Base-by-base conservation (phyloP, 2,888 invertebrate species). In the Chironomus tentans region DNA sequence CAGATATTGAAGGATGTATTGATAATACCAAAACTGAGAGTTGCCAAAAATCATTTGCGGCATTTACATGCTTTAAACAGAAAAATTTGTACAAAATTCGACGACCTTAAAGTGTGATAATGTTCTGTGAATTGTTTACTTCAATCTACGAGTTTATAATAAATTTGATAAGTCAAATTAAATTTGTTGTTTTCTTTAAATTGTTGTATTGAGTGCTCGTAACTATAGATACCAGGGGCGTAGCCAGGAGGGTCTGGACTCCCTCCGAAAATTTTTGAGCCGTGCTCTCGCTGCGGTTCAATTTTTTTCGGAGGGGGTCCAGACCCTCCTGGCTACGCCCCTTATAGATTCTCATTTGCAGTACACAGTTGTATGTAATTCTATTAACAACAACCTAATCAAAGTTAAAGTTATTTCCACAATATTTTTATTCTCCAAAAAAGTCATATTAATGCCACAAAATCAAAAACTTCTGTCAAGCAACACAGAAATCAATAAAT, bases 1-100 rank as follows among this genome's bases (percentile, higher is more conserved):
- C 61, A 28, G 46, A 62, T 12, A 38, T 72, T 22, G 61, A 72
- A 28, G 46, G 21, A n/a, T 72, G 72, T 18, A 61, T 62, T 4
- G 46, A 72, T 12, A 62, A 61, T 15, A 62, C 61, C 2, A 21
- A 18, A 4, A 21, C 61, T 2, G 62, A 62, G 15, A 15, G 7
- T 38, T 70, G 70, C 7, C 18, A 72, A 5, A 50, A 50, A 2
- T 24, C 72, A 21, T 72, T 72, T 38, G 15, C 22, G 0, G 72
- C 62, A n/a, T 72, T 72, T 62, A 28, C 28, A 12, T 72, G 72
- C 62, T 72, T 72, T 38, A 62, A 50, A 12, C 22, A 62, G 28
- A 72, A 62, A 6, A 72, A 72, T 50, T 21, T 72, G 4, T n/a
- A 62, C 7, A 62, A 28, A 50, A 46, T 72, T 22, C 28, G 62